Base-by-base conservation (phyloP, 1,140 invertebrate species). In the Pseudomyrmex gracilis region DNA sequence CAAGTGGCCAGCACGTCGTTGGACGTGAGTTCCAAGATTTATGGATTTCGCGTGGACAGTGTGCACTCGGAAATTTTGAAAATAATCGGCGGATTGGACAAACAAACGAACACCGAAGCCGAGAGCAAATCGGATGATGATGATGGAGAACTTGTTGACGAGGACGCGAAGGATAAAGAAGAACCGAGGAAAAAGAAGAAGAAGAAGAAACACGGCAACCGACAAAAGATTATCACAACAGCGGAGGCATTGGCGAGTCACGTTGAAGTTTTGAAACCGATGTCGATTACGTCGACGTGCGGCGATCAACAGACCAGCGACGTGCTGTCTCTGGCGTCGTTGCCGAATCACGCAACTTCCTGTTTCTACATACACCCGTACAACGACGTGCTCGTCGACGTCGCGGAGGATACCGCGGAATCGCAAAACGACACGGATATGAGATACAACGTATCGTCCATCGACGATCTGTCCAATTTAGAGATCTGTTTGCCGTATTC, bases 21-120 rank as follows among this genome's bases (percentile, higher is more conserved):
- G 43, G 97, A 98, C 94, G 97, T 97, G 0, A 97, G 97, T 84
- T 95, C 97, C 15, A 97, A 97, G 92, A 98, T 98, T 73, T 98
- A 98, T 93, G 96, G 96, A 8, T 96, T 96, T 76, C 94, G 97
- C 83, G 97, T 98, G 0, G 97, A 98, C 93, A 95, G 96, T 85
- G 95, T 98, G 5, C 96, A 98, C 92, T 95, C 95, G 64, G 97
- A 97, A 86, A 96, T 97, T 13, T 94, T 97, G 15, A 97, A 97
- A 93, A 96, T 98, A 93, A 95, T 96, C n/a, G 96, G 95, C 45
- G 96, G 96, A 22, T 93, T 97, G 20, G 92, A 92, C 12, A 95
- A 95, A 88, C 94, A 94, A 60, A 95, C 94, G 53, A 94, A n/a
- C n/a, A n/a, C 94, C 83, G 94, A 95, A 74, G 91, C 94, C 68